phyloP scores from a whole-genome alignment of 2,888 invertebrate genomes.

The Chymomyza fuscimana region DNA sequence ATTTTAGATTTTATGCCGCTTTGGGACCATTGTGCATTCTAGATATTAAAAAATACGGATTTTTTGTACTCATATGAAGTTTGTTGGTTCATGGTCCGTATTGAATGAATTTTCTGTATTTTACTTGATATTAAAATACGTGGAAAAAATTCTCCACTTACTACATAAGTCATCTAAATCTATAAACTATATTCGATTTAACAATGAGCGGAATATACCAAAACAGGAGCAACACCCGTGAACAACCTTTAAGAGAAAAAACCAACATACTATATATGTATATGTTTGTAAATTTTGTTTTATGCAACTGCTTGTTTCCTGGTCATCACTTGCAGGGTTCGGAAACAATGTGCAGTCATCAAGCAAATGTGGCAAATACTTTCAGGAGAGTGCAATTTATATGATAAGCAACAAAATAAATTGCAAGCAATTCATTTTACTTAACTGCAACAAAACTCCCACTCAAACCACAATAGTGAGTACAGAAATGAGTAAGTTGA shows the following conservation, averaged over 20 bases:
- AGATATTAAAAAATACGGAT: too few species aligned
- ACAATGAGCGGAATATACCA: too few species aligned
- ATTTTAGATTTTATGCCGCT: too few species aligned
- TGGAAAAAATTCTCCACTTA: too few species aligned
- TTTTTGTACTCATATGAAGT: too few species aligned
- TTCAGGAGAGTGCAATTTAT: conserved; percentile 75
- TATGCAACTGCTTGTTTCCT: conserved; percentile 44
- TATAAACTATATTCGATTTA: too few species aligned
- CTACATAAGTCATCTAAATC: too few species aligned
- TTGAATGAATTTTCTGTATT: too few species aligned
- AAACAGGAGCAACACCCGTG: too few species aligned
- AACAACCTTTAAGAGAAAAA: background rate
- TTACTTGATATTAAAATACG: too few species aligned
- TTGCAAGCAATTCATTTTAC: conserved; percentile 75
- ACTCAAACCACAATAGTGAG: conserved; percentile 3
- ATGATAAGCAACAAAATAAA: conserved; percentile 75
- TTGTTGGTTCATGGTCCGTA: too few species aligned
- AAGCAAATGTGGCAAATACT: conserved; percentile 75
- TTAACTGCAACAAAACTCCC: conserved; percentile 59
- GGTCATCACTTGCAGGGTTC: conserved; percentile 58
- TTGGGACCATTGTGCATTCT: too few species aligned
- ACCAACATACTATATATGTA: background rate
- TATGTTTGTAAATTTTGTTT: conserved; percentile 7
- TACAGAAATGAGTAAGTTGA: background rate
- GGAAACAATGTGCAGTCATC: conserved; percentile 68